Conservation (phyloP, 2,797 vertebrate genomes). For the Poeciliopsis gracilis region DNA sequence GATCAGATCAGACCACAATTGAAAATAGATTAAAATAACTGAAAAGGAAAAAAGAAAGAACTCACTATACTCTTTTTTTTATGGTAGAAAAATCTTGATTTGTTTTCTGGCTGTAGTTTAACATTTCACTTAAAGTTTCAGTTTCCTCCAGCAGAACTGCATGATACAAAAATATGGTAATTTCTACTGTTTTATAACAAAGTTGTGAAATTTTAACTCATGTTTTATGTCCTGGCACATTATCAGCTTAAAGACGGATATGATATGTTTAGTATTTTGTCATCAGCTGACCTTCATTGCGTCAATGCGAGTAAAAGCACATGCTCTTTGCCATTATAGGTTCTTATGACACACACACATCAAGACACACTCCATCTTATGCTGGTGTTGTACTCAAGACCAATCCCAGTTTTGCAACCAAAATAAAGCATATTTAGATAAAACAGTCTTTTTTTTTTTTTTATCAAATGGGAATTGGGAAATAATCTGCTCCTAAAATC, state of each 20-base stretch:
- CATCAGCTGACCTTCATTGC: neutral
- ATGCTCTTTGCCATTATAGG: neutral
- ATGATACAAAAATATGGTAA: neutral
- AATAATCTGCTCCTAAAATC: conserved; percentile 22
- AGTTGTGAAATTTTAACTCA: neutral
- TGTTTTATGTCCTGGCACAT: neutral
- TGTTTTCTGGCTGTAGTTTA: neutral
- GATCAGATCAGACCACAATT: neutral
- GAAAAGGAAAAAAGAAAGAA: neutral
- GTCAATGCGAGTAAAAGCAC: neutral
- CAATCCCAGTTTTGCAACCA: neutral
- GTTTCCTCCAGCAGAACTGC: neutral
- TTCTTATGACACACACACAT: neutral
- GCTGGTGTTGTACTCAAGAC: neutral
- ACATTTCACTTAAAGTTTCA: neutral
- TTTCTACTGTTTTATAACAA: neutral
- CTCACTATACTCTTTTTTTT: neutral
- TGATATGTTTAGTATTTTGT: neutral
- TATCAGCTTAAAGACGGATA: neutral
- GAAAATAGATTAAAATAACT: neutral
- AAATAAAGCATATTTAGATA: conserved; percentile 10
- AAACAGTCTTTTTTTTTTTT: conserved; percentile 23
- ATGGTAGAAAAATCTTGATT: neutral
- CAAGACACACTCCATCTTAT: neutral
- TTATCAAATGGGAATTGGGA: conserved; percentile 31